Conservation (phyloP, 2,888 invertebrate genomes). For the Scaptomyza tumidula region DNA sequence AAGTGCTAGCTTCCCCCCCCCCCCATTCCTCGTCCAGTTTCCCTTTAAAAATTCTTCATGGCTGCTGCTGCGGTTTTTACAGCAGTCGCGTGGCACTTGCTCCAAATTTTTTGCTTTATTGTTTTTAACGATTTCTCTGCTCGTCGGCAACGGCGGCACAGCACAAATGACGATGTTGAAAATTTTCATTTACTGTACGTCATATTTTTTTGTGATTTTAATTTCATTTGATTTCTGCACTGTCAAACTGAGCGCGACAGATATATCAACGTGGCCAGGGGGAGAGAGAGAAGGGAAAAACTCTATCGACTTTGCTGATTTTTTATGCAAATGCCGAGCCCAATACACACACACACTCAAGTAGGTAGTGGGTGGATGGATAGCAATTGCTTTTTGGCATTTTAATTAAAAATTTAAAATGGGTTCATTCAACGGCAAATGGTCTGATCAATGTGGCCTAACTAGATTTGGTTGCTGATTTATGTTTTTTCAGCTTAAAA, state of each 20-base stretch:
- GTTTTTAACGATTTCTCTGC: conserved; percentile 61
- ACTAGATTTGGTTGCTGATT: conserved; percentile 11
- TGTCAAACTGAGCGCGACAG: conserved; percentile 28
- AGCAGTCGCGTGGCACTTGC: conserved; percentile 64
- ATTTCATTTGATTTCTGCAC: conserved; percentile 60
- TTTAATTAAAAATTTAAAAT: conserved; percentile 50
- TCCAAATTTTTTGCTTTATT: conserved; percentile 56
- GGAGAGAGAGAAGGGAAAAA: not conserved
- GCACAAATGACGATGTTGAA: conserved; percentile 64
- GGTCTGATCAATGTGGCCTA: conserved; percentile 18
- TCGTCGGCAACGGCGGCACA: conserved; percentile 36
- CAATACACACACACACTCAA: conserved; percentile 6
- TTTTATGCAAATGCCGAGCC: conserved; percentile 50
- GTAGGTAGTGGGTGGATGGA: conserved; percentile 10
- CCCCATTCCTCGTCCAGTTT: conserved; percentile 16
- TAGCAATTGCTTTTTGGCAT: conserved; percentile 45
- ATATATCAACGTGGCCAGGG: not conserved
- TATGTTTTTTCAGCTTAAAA: conserved; percentile 5
- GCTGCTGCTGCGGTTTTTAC: conserved; percentile 62
- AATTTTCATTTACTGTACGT: conserved; percentile 52
- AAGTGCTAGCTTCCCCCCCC: conserved; percentile 25
- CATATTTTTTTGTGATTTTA: conserved; percentile 65
- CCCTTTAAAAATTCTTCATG: conserved; percentile 31
- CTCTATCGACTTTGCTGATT: conserved; percentile 36
- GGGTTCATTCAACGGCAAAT: conserved; percentile 24